phyloP scores from a whole-genome alignment of 1,140 invertebrate species.

The Drosophila sucinea region DNA sequence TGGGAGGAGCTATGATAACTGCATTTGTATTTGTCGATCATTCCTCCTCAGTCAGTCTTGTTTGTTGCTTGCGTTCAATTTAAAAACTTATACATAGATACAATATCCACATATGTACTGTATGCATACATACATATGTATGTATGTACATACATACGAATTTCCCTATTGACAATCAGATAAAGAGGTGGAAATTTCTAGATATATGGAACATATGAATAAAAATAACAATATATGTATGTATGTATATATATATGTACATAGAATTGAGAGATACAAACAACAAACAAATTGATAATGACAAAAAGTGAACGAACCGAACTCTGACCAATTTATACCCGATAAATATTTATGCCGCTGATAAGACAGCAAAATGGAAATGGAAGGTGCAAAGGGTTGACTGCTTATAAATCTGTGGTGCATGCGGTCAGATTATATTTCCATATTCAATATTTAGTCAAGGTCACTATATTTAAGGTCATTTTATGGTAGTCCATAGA shows the following conservation, averaged over 20 bases:
- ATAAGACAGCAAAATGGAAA: neutral
- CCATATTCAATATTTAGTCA: neutral
- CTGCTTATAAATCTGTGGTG: too few species aligned
- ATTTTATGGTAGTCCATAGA: too few species aligned
- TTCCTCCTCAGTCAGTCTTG: conserved; percentile 4
- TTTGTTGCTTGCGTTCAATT: conserved; percentile 50
- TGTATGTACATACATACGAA: conserved; percentile 9
- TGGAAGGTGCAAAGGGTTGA: conserved; percentile 1
- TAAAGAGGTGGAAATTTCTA: conserved; percentile 46
- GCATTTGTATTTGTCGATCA: conserved; percentile 29
- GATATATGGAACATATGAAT: neutral
- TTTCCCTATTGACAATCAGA: conserved; percentile 43
- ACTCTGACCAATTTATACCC: neutral
- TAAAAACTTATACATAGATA: conserved; percentile 30
- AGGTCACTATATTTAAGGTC: neutral
- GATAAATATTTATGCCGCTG: neutral
- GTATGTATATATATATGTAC: neutral
- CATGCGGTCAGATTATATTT: neutral
- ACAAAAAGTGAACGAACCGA: conserved; percentile 2
- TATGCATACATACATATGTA: too few species aligned
- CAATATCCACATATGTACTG: too few species aligned
- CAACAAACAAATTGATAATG: conserved; percentile 4
- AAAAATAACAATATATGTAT: neutral
- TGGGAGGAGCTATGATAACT: conserved; percentile 18
- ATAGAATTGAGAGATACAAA: neutral